A percentile compares a stretch with the other conserved stretches of the same genome.
Evolutionary conservation across 2,113 vertebrate genomes (phyloP).

Genomic region (Lynx canadensis): DNA sequence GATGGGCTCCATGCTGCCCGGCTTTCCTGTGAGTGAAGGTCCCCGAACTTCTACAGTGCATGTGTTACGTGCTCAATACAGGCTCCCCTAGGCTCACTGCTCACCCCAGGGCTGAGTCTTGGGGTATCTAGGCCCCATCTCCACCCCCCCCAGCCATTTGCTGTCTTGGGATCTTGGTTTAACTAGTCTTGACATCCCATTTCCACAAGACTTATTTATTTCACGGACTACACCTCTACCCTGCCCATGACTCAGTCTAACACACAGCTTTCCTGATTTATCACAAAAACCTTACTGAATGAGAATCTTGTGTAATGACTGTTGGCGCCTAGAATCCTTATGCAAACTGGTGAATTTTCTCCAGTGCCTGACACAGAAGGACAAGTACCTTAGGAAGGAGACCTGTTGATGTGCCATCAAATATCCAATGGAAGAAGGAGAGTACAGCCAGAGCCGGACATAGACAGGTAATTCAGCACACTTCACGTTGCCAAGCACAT

Average conservation of each 20-base stretch:
- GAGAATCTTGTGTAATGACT: neutral
- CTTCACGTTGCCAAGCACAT: neutral
- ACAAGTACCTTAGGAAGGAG: neutral
- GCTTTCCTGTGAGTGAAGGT: rapidly evolving
- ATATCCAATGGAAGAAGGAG: neutral
- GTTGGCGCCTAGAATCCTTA: neutral
- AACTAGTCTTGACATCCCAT: neutral
- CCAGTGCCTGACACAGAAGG: no score
- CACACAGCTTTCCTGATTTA: neutral
- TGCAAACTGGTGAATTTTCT: neutral
- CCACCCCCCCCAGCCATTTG: rapidly evolving
- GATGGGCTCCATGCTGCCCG: rapidly evolving
- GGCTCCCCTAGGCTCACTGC: rapidly evolving
- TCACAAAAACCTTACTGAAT: neutral
- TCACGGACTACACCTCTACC: neutral
- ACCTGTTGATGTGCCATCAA: neutral
- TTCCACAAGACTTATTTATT: neutral
- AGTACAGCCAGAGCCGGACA: neutral
- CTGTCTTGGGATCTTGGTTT: neutral
- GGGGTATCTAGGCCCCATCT: rapidly evolving
- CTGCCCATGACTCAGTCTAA: neutral
- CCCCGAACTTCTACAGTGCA: rapidly evolving
- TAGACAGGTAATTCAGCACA: neutral
- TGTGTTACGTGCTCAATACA: no score
- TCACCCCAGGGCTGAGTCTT: neutral